phyloP scores from a whole-genome alignment of 2,797 vertebrate genomes.

The Gymnocypris eckloni region DNA sequence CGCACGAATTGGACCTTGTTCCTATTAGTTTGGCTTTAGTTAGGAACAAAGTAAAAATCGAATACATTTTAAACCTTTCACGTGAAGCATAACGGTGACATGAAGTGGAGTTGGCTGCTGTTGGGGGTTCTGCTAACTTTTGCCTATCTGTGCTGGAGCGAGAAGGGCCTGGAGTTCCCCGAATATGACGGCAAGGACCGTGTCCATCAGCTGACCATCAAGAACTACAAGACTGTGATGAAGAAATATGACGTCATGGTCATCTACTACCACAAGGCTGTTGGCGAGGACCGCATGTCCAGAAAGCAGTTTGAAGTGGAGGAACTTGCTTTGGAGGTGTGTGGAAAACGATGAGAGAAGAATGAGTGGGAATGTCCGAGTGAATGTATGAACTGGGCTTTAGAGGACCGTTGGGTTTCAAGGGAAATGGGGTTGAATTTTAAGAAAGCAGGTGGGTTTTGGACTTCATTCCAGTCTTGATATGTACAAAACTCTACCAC shows the following conservation, averaged over 20 bases:
- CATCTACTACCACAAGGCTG: constrained; percentile 87
- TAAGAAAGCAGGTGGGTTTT: neutral
- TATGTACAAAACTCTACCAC: neutral
- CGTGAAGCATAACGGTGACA: constrained; percentile 65
- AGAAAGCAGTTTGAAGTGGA: constrained; percentile 87
- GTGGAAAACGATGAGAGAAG: constrained; percentile 60
- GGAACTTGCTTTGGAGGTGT: constrained; percentile 90
- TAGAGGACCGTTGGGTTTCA: constrained; percentile 21
- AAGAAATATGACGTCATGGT: constrained; percentile 91
- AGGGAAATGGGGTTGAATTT: constrained; percentile 20
- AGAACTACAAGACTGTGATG: constrained; percentile 89
- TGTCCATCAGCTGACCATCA: constrained; percentile 81
- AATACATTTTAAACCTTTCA: neutral
- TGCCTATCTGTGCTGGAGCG: constrained; percentile 72
- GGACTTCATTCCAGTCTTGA: neutral
- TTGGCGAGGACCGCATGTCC: constrained; percentile 80
- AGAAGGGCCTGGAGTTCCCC: constrained; percentile 85
- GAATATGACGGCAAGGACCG: constrained; percentile 89
- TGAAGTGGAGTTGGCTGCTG: constrained; percentile 80
- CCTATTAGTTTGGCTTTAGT: constrained; percentile 60
- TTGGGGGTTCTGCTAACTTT: constrained; percentile 73
- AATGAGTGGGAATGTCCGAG: constrained; percentile 37
- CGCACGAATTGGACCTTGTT: constrained; percentile 70
- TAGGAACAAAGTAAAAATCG: constrained; percentile 65
- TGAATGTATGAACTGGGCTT: neutral